These are phyloP conservation scores for Drosophila pullipes DNA, from an alignment of 2,888 invertebrate species.

Conservation along the genomic window DNA sequence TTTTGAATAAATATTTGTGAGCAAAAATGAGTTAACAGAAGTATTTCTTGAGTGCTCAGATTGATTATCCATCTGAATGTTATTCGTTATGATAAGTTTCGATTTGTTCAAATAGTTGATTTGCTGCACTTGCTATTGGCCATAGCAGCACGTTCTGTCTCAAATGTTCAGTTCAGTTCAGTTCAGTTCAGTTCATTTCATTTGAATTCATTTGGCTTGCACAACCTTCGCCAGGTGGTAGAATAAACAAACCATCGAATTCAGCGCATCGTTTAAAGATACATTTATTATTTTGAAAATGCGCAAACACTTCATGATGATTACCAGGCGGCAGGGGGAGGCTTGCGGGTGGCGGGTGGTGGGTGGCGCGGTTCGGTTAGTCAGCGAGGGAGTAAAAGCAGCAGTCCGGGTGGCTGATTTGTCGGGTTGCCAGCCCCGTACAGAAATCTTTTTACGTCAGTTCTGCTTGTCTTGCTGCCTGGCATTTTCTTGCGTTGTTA, in stretches of 20 bases:
- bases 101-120: not conserved
- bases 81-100: not conserved
- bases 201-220: slow-evolving; percentile 27
- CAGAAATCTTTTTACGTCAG: slow-evolving; percentile 80
- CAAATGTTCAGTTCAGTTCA: slow-evolving; percentile 10
- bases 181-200: slow-evolving; percentile 23
- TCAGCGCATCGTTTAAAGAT: slow-evolving; percentile 64
- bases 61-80: not conserved
- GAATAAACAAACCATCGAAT: slow-evolving; percentile 50
- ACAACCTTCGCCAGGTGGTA: slow-evolving; percentile 46
- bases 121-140: not conserved
- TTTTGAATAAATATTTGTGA: not conserved
- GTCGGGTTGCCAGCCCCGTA: slow-evolving; percentile 39
- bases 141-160: slow-evolving; percentile 26
- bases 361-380: not conserved
- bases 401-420: slow-evolving; percentile 28
- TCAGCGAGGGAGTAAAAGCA: slow-evolving; percentile 35
- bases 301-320: slow-evolving; percentile 75
- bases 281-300: slow-evolving; percentile 66
- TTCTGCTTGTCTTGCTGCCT: slow-evolving; percentile 83
- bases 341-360: not conserved
- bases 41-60: not conserved
- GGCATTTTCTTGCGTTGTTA: slow-evolving; percentile 84
- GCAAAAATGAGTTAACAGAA: not conserved
- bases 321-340: slow-evolving; percentile 27